A percentile compares a stretch with the other conserved stretches of the same genome.
phyloP scores from a whole-genome alignment of 2,888 invertebrate genomes.

The Chorisops tibialis region DNA sequence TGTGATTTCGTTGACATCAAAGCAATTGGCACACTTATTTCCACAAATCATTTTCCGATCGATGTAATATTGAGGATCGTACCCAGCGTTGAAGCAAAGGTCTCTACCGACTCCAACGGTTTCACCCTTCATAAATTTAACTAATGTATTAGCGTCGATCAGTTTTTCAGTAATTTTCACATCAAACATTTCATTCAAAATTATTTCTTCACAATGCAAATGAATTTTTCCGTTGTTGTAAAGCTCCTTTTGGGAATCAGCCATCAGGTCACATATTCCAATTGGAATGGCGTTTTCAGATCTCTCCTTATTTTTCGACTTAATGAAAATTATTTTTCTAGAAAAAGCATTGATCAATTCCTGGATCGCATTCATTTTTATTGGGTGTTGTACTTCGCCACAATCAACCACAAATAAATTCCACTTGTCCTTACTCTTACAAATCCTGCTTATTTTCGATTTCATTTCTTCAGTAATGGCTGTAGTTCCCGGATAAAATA shows the following conservation, averaged over 20 bases:
- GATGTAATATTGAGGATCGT: constrained; percentile 3
- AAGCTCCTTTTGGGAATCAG: neutral
- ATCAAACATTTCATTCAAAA: too few species aligned
- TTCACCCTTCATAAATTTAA: neutral
- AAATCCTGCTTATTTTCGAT: too few species aligned
- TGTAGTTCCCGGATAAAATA: too few species aligned
- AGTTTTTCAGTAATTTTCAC: too few species aligned
- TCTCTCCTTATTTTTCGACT: too few species aligned
- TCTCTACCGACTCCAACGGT: neutral
- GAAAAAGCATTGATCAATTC: neutral
- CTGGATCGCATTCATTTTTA: neutral
- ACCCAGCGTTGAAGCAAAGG: neutral
- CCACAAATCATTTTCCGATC: too few species aligned
- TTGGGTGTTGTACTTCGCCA: too few species aligned
- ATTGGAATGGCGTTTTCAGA: too few species aligned
- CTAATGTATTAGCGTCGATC: constrained; percentile 3
- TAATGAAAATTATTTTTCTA: constrained; percentile 1
- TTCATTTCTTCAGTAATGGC: too few species aligned
- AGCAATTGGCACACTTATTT: neutral
- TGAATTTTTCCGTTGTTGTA: neutral
- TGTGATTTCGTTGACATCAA: neutral
- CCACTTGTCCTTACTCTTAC: neutral
- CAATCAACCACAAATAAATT: constrained; percentile 4
- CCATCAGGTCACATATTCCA: too few species aligned
- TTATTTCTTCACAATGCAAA: too few species aligned